A percentile compares a stretch with the other conserved stretches of the same genome.
These are phyloP conservation scores for Whitmania pigra DNA, from an alignment of 1,140 invertebrate species.

Conservation along the genomic window DNA sequence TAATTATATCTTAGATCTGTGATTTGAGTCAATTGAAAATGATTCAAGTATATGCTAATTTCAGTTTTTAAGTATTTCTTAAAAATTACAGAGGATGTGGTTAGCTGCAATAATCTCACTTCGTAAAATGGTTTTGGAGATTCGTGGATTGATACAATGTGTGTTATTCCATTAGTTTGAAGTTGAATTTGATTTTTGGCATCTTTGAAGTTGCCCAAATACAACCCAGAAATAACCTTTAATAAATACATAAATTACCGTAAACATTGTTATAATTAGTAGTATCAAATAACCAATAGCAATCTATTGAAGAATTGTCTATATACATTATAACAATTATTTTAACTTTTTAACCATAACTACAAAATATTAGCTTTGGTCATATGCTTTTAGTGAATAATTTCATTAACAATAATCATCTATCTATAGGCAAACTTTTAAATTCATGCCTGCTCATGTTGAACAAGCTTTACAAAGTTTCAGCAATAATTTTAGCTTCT, in stretches of 20 bases:
- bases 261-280: too few species aligned
- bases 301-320: too few species aligned
- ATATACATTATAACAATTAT: too few species aligned
- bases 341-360: too few species aligned
- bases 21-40: neutral
- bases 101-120: neutral
- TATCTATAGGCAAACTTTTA: too few species aligned
- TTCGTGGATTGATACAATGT: conserved; percentile 89
- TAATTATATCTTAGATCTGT: neutral
- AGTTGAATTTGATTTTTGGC: conserved; percentile 78
- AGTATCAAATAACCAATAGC: too few species aligned
- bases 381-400: too few species aligned
- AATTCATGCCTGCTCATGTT: too few species aligned
- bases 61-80: neutral
- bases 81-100: neutral
- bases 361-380: too few species aligned
- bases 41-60: neutral
- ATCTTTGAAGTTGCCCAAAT: conserved; percentile 56
- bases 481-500: too few species aligned
- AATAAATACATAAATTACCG: conserved; percentile 20
- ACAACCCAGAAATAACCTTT: conserved; percentile 43
- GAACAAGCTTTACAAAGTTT: too few species aligned
- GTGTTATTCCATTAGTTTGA: conserved; percentile 75
- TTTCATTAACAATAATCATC: too few species aligned
- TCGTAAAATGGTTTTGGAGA: conserved; percentile 52